Percentiles rank a stretch among this genome's conserved stretches.
phyloP scores from a whole-genome alignment of 1,140 invertebrate genomes.

The Penaeus indicus region DNA sequence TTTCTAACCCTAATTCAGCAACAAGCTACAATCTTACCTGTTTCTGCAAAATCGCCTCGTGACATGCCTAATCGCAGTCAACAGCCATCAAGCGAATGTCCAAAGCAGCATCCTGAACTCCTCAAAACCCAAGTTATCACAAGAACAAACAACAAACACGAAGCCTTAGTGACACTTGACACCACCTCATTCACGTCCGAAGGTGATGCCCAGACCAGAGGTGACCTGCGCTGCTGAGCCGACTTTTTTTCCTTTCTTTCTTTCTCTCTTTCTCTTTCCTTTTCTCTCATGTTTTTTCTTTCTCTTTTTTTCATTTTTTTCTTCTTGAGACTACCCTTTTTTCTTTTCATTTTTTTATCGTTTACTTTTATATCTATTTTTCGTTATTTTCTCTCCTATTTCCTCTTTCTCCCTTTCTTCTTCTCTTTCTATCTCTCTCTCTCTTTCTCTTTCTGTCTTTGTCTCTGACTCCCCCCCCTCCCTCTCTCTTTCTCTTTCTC shows the following conservation, averaged over 20 bases:
- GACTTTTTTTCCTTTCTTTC: background rate
- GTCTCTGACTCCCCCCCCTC: background rate
- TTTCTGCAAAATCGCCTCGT: too few relatives aligned
- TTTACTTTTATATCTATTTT: background rate
- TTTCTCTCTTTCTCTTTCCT: background rate
- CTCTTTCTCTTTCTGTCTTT: background rate
- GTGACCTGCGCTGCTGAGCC: background rate
- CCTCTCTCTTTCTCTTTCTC: background rate
- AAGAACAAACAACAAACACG: too few relatives aligned
- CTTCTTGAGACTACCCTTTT: too few relatives aligned
- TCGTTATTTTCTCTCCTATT: background rate
- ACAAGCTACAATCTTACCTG: too few relatives aligned
- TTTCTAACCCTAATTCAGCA: too few relatives aligned
- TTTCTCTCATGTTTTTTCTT: background rate
- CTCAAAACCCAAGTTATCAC: too few relatives aligned
- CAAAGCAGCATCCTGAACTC: too few relatives aligned
- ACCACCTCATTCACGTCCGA: background rate
- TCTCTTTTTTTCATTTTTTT: background rate
- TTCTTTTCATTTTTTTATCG: too few relatives aligned
- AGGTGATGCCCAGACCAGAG: background rate
- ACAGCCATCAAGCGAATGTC: too few relatives aligned
- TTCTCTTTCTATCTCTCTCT: background rate
- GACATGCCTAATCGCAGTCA: too few relatives aligned
- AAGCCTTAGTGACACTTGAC: too few relatives aligned
- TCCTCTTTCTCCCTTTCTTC: background rate